These are phyloP conservation scores for Nomia melanderi DNA, from an alignment of 1,140 invertebrate species.

Conservation along the genomic window DNA sequence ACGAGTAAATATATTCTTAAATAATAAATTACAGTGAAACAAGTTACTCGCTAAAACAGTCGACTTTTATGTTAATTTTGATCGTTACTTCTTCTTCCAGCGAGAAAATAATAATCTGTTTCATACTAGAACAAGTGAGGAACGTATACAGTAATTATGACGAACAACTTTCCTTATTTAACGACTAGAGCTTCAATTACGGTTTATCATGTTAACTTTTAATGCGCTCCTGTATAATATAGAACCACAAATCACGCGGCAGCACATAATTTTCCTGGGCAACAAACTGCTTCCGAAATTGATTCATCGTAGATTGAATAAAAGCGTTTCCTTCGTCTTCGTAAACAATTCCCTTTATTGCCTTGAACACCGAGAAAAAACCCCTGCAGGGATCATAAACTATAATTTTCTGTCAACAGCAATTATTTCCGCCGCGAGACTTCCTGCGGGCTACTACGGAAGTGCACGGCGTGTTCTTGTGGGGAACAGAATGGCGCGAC, in stretches of 20 bases:
- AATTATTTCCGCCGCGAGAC: conserved; percentile 33
- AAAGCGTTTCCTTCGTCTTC: not conserved
- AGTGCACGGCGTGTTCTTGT: conserved; percentile 12
- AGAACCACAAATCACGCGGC: too few species aligned
- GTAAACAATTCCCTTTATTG: conserved; percentile 28
- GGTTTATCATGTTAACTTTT: not conserved
- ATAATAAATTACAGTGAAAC: too few species aligned
- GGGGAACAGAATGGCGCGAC: not conserved
- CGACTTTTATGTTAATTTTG: too few species aligned
- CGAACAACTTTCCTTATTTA: not conserved
- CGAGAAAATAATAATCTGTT: too few species aligned
- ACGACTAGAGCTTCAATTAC: not conserved
- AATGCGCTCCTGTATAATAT: too few species aligned
- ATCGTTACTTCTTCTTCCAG: too few species aligned
- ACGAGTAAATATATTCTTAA: too few species aligned
- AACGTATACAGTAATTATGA: too few species aligned
- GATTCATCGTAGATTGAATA: conserved; percentile 29
- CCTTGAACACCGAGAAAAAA: not conserved
- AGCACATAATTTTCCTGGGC: not conserved
- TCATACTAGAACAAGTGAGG: too few species aligned
- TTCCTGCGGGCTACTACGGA: conserved; percentile 11
- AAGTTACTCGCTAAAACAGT: too few species aligned
- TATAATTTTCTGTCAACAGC: conserved; percentile 45
- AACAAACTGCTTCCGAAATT: not conserved
- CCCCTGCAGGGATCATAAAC: conserved; percentile 13